Percentiles rank a stretch among this genome's conserved stretches.
These are phyloP conservation scores for Hydrolagus affinis DNA, from an alignment of 2,113 vertebrate genomes.

Conservation along the genomic window DNA sequence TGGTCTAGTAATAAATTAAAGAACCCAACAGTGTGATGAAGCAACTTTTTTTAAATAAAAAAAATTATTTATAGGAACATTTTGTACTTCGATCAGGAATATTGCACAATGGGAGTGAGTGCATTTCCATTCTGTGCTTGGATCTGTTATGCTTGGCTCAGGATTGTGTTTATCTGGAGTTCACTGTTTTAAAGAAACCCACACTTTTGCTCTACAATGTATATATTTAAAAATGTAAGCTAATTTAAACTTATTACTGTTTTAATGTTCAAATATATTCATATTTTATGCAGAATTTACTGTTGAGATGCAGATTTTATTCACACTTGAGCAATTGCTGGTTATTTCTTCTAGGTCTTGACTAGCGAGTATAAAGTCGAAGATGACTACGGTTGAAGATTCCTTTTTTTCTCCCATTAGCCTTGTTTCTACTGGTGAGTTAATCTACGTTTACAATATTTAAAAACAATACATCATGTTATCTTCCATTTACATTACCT, in stretches of 20 bases:
- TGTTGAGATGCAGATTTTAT: constrained; percentile 24
- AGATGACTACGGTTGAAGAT: constrained; percentile 32
- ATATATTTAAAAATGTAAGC: not conserved
- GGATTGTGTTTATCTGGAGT: not conserved
- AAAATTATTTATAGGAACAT: not conserved
- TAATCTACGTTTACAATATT: constrained; percentile 30
- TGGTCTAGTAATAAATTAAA: too few relatives aligned
- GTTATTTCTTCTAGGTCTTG: constrained; percentile 27
- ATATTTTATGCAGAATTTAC: not conserved
- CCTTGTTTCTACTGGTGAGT: constrained; percentile 33
- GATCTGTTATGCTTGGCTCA: not conserved
- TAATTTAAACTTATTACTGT: not conserved
- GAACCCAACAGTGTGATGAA: not conserved
- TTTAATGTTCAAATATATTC: constrained; percentile 13
- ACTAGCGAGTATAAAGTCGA: constrained; percentile 26
- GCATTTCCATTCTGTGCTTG: not conserved
- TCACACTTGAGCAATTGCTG: constrained; percentile 24
- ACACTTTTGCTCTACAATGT: not conserved
- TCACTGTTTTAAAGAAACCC: not conserved
- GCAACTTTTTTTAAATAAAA: not conserved
- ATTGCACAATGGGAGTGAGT: not conserved
- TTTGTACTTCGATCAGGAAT: not conserved
- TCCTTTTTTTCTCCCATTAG: constrained; percentile 32
- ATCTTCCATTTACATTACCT: constrained; percentile 22
- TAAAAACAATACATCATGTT: constrained; percentile 21